Base-by-base conservation (phyloP, 2,113 vertebrate species). In the Pachycephala philippinensis region DNA sequence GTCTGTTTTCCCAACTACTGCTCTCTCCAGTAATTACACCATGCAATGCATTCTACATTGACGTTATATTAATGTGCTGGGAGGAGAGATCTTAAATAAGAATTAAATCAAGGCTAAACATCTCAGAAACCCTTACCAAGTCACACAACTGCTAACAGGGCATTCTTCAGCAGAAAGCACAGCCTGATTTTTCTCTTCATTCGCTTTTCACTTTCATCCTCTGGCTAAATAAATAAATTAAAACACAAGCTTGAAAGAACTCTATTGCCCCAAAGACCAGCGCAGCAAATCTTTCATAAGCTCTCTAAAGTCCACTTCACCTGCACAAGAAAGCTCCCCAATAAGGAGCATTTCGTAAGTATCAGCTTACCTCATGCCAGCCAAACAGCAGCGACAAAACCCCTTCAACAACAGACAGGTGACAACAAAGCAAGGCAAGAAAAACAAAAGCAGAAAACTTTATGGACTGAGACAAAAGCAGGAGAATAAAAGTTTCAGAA, bases 11-110 rank as follows among this genome's bases (percentile, higher is more conserved):
- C 90, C 96, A 94, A 92, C 96, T 87, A 96, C 92, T 71, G 88
- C 95, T 95, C 95, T 97, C 94, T 94, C 90, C 87, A 96, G 95
- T 97, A 97, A 98, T 97, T 97, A 97, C 60, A 96, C 89, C 71
- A 81, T 61, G 92, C 89, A 87, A 92, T 82, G 91, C 93, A 90
- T 93, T 96, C 96, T 94, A 90, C 95, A 90, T 66, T 97, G 96
- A 97, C 97, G 96, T 87, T 96, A 94, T 94, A 97, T 97, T 97
- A 96, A 97, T 94, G 85, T 87, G 92, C 83, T 90, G 91, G 96
- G 97, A 97, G 95, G 91, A 94, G 85, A 96, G 82, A 97, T 87
- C 94, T 96, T 94, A 96, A 96, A 95, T 89, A 90, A 20, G 19
- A 96, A 97, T 97, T 95, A 96, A 97, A 97, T 97, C 93, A 92